Evolutionary conservation across 2,888 invertebrate species (phyloP).

Genomic region (Cordilura impudica): DNA sequence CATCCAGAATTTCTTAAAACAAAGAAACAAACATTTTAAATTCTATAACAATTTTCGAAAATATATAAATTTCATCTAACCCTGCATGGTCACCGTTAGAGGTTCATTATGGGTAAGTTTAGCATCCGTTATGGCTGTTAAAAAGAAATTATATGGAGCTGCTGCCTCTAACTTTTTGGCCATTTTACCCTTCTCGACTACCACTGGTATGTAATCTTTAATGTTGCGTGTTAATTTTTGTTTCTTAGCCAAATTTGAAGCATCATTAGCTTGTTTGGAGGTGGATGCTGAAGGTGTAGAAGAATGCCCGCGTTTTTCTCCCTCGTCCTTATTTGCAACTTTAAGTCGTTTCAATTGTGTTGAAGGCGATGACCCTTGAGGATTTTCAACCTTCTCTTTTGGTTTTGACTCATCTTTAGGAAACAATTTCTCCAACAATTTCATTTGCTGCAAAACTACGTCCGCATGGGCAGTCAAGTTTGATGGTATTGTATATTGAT

Average conservation of each 20-base stretch:
- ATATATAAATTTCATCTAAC: constrained; percentile 71
- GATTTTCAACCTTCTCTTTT: constrained; percentile 31
- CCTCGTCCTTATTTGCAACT: neutral
- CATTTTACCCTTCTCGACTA: constrained; percentile 82
- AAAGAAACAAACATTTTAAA: neutral
- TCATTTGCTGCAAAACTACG: constrained; percentile 82
- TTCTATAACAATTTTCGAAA: neutral
- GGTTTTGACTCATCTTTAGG: constrained; percentile 60
- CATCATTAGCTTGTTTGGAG: constrained; percentile 19
- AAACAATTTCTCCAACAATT: constrained; percentile 78
- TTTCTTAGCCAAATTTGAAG: constrained; percentile 73
- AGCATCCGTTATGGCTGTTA: constrained; percentile 84
- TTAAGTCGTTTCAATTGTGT: neutral
- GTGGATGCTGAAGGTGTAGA: constrained; percentile 50
- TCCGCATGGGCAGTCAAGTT: constrained; percentile 79
- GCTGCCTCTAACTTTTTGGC: constrained; percentile 82
- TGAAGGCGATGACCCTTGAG: constrained; percentile 30
- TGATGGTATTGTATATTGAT: constrained; percentile 80
- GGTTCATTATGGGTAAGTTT: constrained; percentile 82
- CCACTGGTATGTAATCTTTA: constrained; percentile 79
- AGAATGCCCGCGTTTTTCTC: constrained; percentile 37
- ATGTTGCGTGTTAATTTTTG: constrained; percentile 74
- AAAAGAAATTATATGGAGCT: constrained; percentile 87
- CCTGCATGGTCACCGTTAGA: constrained; percentile 84
- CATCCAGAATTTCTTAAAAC: constrained; percentile 85